Evolutionary conservation across 2,113 vertebrate species (phyloP), one percentile per base, ranked within the genome.

Genomic region (Arenaria interpres): DNA sequence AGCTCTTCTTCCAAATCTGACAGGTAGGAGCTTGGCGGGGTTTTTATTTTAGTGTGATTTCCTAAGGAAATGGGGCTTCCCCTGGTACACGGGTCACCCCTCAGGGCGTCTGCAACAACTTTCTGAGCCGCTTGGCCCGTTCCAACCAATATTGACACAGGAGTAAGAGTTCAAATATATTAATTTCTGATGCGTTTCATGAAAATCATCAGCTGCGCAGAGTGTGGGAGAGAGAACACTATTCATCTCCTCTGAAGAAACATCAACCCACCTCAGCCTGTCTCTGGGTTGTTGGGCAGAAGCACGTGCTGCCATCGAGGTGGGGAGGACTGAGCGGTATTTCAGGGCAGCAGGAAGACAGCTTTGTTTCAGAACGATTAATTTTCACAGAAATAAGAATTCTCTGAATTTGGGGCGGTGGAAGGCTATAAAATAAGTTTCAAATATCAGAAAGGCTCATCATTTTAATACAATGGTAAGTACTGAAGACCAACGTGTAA

Each of bases 1-100:
- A 56, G 21, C 30, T 76, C 37, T 37, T 54, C 32, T 62, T 57
- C 45, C 45, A 37, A n/a, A 53, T 67, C 11, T 35, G 19, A 24
- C 33, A 41, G 30, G 53, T 30, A 30, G 28, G 45, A 59, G 37
- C 30, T 46, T 53, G 20, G 45, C 35, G 28, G 12, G 8, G 0
- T 8, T 63, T 57, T 59, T 12, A 48, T 56, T 85, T 77, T 19
- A 16, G 12, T 27, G 43, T 3, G 9, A 15, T 57, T 72, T 57
- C 43, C 35, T 45, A 57, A 72, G 35, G 50, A 57, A 64, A 57
- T 2, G 1, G 57, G 25, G 12, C 22, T 78, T 77, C 41, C 16
- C 5, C 50, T 27, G 30, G 12, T 48, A 16, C 10, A 4, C 0
- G 0, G 10, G 14, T 17, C 32, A 22, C 37, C 33, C 6, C 1